phyloP scores from a whole-genome alignment of 2,888 invertebrate genomes.

The Zygaena filipendulae region DNA sequence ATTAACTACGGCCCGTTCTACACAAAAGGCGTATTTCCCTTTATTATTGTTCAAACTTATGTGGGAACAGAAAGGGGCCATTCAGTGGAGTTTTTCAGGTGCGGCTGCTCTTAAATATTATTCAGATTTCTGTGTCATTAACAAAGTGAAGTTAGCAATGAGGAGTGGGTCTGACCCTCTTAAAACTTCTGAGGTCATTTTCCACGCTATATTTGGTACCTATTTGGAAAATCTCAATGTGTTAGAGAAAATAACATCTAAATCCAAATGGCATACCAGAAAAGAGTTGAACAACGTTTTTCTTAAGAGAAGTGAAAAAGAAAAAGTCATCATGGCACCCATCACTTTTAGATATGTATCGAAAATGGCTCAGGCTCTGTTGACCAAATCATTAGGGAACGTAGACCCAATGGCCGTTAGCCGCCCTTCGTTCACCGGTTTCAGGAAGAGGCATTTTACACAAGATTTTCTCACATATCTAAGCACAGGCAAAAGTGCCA shows the following conservation, averaged over 20 bases:
- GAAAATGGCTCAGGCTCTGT: constrained; percentile 14
- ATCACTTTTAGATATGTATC: constrained; percentile 10
- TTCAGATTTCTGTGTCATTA: not conserved
- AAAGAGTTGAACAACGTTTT: constrained; percentile 11
- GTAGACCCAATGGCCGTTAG: constrained; percentile 13
- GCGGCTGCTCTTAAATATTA: constrained; percentile 10
- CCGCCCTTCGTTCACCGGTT: constrained; percentile 13
- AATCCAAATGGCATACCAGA: constrained; percentile 8
- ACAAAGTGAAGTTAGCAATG: constrained; percentile 8
- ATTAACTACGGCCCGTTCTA: constrained; percentile 17
- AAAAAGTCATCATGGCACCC: constrained; percentile 1
- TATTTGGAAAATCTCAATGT: constrained; percentile 14
- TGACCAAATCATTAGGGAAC: constrained; percentile 15
- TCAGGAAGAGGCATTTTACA: too few species aligned
- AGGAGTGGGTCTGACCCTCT: constrained; percentile 7
- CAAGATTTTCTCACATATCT: too few species aligned
- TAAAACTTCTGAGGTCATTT: constrained; percentile 15
- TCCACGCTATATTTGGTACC: constrained; percentile 18
- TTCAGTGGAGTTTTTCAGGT: constrained; percentile 17
- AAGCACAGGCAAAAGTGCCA: too few species aligned
- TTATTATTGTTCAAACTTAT: constrained; percentile 6
- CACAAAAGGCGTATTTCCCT: constrained; percentile 18
- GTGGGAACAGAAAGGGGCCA: constrained; percentile 4
- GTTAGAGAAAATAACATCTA: constrained; percentile 6
- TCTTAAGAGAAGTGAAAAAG: constrained; percentile 7